Evolutionary conservation across 2,888 invertebrate species (phyloP).

Genomic region (Drosophila niveifrons): DNA sequence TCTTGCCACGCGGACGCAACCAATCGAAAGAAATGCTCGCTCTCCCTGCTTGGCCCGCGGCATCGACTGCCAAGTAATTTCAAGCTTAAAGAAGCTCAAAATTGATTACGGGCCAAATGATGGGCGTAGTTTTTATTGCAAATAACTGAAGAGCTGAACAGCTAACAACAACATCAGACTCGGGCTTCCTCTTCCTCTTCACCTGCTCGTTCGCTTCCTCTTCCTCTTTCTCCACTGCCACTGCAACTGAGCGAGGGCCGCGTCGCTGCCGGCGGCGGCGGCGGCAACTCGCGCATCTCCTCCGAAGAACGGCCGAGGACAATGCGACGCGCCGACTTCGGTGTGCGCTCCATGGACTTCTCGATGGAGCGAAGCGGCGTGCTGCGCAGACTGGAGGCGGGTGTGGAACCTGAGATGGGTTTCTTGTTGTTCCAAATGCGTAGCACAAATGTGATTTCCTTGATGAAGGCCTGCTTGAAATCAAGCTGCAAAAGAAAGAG

Average conservation of each 20-base stretch:
- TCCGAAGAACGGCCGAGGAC: constrained; percentile 57
- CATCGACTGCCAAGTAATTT: constrained; percentile 66
- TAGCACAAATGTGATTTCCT: constrained; percentile 76
- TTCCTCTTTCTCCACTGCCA: constrained; percentile 5
- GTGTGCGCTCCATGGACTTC: constrained; percentile 68
- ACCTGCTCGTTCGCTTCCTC: background rate
- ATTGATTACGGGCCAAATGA: constrained; percentile 63
- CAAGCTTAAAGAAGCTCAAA: constrained; percentile 73
- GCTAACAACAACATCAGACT: constrained; percentile 33
- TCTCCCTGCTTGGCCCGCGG: constrained; percentile 43
- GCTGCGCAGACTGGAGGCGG: constrained; percentile 66
- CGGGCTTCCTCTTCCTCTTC: constrained; percentile 25
- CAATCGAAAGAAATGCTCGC: constrained; percentile 13
- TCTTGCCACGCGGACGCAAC: constrained; percentile 6
- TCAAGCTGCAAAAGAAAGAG: constrained; percentile 46
- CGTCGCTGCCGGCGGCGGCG: constrained; percentile 10
- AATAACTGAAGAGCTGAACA: constrained; percentile 25
- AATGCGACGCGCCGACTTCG: constrained; percentile 63
- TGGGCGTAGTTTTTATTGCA: constrained; percentile 45
- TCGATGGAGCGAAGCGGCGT: constrained; percentile 70
- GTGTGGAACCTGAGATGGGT: constrained; percentile 64
- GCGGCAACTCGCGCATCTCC: constrained; percentile 70
- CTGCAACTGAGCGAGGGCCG: constrained; percentile 5
- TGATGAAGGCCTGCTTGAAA: constrained; percentile 68
- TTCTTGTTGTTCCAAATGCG: constrained; percentile 82